Evolutionary conservation across 1,140 invertebrate genomes (phyloP).

Genomic region (Aphis gossypii): DNA sequence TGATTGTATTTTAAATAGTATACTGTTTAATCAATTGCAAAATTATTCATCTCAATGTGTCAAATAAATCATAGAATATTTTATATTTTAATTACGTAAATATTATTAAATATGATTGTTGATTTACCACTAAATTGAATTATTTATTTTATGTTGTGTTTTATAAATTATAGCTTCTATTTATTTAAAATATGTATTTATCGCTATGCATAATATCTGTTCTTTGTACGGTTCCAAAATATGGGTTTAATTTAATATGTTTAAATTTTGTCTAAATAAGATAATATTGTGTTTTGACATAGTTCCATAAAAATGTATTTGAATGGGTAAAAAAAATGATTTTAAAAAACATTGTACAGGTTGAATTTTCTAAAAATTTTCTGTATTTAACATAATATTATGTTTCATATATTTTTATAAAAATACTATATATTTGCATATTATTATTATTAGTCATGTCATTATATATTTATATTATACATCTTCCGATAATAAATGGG

Average conservation of each 20-base stretch:
- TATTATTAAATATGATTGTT: background rate
- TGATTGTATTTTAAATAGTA: background rate
- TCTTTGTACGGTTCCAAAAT: background rate
- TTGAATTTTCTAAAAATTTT: background rate
- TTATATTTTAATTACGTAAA: background rate
- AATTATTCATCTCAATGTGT: background rate
- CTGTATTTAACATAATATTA: no score
- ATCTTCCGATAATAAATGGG: no score
- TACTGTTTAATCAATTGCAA: background rate
- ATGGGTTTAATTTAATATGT: background rate
- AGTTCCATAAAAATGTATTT: background rate
- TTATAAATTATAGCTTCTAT: background rate
- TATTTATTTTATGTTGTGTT: background rate
- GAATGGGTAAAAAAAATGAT: background rate
- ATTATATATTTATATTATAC: no score
- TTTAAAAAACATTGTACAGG: no score
- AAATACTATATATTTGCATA: background rate
- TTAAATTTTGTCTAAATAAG: background rate
- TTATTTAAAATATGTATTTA: conserved; percentile 4
- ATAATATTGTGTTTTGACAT: background rate
- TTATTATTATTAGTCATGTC: no score
- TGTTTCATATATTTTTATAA: background rate
- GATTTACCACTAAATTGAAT: background rate
- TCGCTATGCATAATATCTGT: background rate
- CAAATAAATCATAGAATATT: background rate